Conservation (phyloP, 1,140 invertebrate genomes). For the Drosophila navojoa region DNA sequence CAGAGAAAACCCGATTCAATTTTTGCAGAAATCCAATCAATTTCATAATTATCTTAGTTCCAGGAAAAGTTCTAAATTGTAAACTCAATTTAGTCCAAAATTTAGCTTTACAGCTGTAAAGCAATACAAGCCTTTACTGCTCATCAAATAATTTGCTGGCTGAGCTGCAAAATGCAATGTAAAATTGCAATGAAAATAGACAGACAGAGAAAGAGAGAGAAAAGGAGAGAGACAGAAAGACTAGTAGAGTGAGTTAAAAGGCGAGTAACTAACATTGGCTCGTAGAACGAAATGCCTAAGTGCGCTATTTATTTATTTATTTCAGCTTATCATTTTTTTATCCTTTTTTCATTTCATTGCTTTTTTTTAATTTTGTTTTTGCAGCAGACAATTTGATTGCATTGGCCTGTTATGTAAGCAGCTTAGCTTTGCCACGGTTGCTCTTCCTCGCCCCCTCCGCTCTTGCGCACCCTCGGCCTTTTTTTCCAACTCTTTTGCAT, state of each 20-base stretch:
- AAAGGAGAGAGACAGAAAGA: conserved; percentile 1
- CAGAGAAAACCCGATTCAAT: too few species aligned
- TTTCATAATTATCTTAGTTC: too few species aligned
- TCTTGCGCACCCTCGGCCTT: too few species aligned
- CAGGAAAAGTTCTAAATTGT: too few species aligned
- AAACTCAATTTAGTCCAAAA: too few species aligned
- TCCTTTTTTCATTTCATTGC: conserved; percentile 30
- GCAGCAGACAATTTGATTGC: conserved; percentile 49
- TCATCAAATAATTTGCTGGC: too few species aligned
- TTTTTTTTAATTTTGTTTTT: not conserved
- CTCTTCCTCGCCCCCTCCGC: too few species aligned
- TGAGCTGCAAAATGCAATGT: too few species aligned
- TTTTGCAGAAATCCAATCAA: too few species aligned
- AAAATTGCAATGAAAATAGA: conserved; percentile 9
- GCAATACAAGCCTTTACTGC: too few species aligned
- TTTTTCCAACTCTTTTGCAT: conserved; percentile 29
- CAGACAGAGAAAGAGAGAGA: conserved; percentile 3
- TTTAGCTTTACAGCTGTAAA: too few species aligned
- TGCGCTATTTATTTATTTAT: conserved; percentile 69
- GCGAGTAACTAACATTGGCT: conserved; percentile 43
- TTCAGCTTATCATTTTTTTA: not conserved
- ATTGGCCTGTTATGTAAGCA: conserved; percentile 52
- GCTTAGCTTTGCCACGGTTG: conserved; percentile 23
- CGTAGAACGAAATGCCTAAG: conserved; percentile 46
- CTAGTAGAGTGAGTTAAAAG: not conserved